Evolutionary conservation across 2,888 invertebrate species (phyloP).

Genomic region (Euplagia quadripunctaria): DNA sequence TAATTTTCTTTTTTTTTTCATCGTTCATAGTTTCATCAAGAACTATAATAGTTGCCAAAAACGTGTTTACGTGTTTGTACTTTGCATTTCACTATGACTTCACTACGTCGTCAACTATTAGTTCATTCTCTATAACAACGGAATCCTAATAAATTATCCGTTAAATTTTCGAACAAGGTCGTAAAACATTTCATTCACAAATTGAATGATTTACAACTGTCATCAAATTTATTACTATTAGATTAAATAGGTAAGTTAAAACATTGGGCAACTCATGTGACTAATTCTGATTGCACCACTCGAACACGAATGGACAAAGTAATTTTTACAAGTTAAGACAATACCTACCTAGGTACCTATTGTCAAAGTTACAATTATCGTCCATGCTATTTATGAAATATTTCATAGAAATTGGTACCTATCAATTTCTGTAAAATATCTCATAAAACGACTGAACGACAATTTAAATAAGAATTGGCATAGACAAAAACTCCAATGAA

Average conservation of each 20-base stretch:
- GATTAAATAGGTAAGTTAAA: slow-evolving; percentile 19
- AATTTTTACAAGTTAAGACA: slow-evolving; percentile 1
- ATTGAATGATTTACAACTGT: slow-evolving; percentile 36
- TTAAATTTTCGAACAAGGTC: slow-evolving; percentile 13
- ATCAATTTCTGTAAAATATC: not conserved
- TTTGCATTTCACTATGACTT: too few relatives aligned
- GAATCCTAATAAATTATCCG: not conserved
- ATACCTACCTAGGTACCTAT: not conserved
- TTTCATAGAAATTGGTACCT: too few relatives aligned
- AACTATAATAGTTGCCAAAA: too few relatives aligned
- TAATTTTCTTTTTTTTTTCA: too few relatives aligned
- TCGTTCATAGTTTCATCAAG: too few relatives aligned
- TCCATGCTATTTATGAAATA: too few relatives aligned
- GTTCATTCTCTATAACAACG: not conserved
- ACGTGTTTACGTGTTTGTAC: too few relatives aligned
- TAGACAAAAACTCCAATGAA: slow-evolving; percentile 24
- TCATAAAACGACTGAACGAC: not conserved
- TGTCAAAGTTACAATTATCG: too few relatives aligned
- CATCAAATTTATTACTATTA: slow-evolving; percentile 29
- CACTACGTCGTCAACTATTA: not conserved
- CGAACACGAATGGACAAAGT: slow-evolving; percentile 1
- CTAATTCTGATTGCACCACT: slow-evolving; percentile 22
- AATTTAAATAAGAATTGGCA: slow-evolving; percentile 21
- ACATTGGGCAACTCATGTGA: slow-evolving; percentile 21
- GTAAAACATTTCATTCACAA: slow-evolving; percentile 36